Evolutionary conservation across 1,140 invertebrate species (phyloP).

Genomic region (Bombus ignitus): DNA sequence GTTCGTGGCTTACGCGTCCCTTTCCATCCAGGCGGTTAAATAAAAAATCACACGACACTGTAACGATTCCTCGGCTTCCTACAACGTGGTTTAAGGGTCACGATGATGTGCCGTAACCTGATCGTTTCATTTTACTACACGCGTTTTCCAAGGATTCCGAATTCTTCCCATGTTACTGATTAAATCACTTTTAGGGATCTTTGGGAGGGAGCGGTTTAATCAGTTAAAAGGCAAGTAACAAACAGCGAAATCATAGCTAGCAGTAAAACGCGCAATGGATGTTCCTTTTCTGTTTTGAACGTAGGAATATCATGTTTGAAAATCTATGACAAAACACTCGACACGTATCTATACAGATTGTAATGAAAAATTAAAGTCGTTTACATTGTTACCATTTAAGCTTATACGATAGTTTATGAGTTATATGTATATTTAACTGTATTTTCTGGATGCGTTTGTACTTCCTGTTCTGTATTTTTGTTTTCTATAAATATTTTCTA

Average conservation of each 20-base stretch:
- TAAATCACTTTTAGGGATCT: not conserved
- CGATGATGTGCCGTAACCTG: not conserved
- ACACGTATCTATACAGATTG: not conserved
- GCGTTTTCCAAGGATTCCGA: not conserved
- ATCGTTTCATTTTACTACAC: slow-evolving; percentile 2
- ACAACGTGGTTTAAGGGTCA: not conserved
- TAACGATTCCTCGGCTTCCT: not conserved
- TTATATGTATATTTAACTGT: not conserved
- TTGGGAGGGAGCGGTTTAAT: slow-evolving; percentile 14
- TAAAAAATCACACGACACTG: not conserved
- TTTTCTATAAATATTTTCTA: not conserved
- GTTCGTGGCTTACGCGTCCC: not conserved
- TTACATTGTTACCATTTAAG: not conserved
- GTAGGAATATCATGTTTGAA: not conserved
- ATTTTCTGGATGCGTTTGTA: not conserved
- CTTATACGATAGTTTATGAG: not conserved
- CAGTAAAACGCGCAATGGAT: not conserved
- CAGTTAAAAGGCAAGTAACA: slow-evolving; percentile 21
- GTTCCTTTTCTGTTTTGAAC: not conserved
- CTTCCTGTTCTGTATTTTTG: not conserved
- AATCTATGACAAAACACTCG: not conserved
- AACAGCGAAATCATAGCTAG: not conserved
- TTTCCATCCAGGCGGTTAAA: not conserved
- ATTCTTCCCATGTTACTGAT: not conserved
- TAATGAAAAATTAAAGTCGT: not conserved